Conservation (phyloP, 2,888 invertebrate species). For the Stenchaetothrips biformis region DNA sequence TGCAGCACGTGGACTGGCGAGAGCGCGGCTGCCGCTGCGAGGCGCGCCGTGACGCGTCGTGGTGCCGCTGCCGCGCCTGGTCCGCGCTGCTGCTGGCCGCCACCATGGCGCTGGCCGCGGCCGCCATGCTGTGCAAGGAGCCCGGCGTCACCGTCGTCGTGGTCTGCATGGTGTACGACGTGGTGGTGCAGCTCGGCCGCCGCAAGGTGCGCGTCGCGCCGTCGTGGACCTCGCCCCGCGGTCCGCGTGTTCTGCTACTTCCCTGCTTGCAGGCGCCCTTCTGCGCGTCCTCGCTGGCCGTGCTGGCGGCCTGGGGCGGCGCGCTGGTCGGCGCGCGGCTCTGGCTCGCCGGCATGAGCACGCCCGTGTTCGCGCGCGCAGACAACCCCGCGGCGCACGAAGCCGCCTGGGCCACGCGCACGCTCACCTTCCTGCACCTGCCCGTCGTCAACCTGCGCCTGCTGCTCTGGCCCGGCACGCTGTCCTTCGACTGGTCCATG, state of each 20-base stretch:
- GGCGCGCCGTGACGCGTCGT: conserved; percentile 25
- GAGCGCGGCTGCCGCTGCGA: background rate
- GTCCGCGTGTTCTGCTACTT: conserved; percentile 17
- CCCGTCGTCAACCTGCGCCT: conserved; percentile 87
- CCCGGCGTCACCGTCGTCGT: conserved; percentile 89
- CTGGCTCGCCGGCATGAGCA: conserved; percentile 65
- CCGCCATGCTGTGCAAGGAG: conserved; percentile 90
- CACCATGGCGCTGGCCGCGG: conserved; percentile 58
- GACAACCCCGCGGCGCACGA: conserved; percentile 95
- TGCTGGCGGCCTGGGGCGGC: conserved; percentile 42
- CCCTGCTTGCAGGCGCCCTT: conserved; percentile 28
- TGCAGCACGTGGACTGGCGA: conserved; percentile 43
- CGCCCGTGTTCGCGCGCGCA: conserved; percentile 82
- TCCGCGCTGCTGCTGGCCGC: conserved; percentile 43
- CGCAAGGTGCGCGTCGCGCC: background rate
- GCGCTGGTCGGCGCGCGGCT: conserved; percentile 71
- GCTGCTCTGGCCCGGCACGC: conserved; percentile 75
- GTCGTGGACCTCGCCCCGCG: too few species aligned
- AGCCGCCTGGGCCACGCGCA: conserved; percentile 69
- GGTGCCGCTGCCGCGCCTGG: conserved; percentile 32
- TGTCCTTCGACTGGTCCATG: conserved; percentile 99
- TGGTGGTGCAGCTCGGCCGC: conserved; percentile 47
- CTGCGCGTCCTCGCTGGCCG: conserved; percentile 36
- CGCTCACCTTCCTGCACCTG: conserved; percentile 86
- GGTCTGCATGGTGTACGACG: conserved; percentile 84